Evolutionary conservation across 2,797 vertebrate genomes (phyloP).

Genomic region (Poecile montanus): DNA sequence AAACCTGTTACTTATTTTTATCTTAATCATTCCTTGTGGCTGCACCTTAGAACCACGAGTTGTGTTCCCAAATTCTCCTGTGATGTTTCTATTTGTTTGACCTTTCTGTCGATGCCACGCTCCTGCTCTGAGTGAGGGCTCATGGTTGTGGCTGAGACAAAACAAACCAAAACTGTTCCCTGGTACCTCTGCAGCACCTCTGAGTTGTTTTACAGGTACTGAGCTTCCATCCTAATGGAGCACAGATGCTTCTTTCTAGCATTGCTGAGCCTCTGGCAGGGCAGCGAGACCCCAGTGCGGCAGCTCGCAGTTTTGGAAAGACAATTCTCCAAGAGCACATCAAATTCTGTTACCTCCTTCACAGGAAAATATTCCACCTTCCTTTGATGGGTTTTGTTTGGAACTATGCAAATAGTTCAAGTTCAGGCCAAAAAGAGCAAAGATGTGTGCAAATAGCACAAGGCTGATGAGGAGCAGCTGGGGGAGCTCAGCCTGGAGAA

Average conservation of each 20-base stretch:
- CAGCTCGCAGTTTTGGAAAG: neutral
- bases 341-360: neutral
- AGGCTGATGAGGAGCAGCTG: neutral
- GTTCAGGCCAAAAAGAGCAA: neutral
- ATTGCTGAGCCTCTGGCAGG: neutral
- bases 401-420: neutral
- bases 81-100: neutral
- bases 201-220: rapidly evolving
- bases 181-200: neutral
- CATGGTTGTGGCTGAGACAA: neutral
- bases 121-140: neutral
- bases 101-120: neutral
- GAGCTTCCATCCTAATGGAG: rapidly evolving
- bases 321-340: neutral
- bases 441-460: neutral
- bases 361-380: neutral
- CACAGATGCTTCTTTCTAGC: rapidly evolving
- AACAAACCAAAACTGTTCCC: neutral
- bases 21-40: neutral
- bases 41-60: neutral
- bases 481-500: neutral
- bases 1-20: neutral
- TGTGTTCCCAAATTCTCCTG: neutral
- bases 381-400: neutral
- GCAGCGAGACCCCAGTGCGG: rapidly evolving